Conservation (phyloP, 2,113 vertebrate genomes). For the Chaetops frenatus region DNA sequence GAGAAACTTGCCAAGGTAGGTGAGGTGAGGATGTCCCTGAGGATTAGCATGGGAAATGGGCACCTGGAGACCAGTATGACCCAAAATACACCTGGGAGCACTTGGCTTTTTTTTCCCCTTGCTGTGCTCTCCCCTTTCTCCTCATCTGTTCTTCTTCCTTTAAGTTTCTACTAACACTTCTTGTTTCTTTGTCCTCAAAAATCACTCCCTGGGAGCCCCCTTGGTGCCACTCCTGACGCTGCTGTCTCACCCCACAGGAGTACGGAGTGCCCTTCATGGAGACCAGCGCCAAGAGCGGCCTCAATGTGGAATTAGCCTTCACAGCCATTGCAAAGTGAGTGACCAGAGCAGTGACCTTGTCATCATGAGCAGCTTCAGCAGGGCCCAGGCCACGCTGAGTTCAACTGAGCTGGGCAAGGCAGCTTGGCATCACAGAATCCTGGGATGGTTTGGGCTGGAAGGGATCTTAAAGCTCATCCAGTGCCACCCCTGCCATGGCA, state of each 20-base stretch:
- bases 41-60: background rate
- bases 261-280: constrained; percentile 94
- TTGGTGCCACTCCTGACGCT: rapidly evolving
- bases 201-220: rapidly evolving
- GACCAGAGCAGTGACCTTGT: background rate
- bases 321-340: constrained; percentile 91
- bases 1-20: constrained; percentile 90
- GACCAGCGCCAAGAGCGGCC: constrained; percentile 87
- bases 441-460: background rate
- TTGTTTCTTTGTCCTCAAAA: background rate
- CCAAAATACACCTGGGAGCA: background rate
- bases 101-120: background rate
- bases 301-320: constrained; percentile 90
- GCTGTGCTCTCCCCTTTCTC: background rate
- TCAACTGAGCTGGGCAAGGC: background rate
- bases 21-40: background rate
- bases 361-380: background rate
- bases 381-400: rapidly evolving
- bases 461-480: background rate
- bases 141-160: background rate
- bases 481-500: background rate
- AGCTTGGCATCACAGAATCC: background rate
- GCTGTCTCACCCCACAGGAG: constrained; percentile 70
- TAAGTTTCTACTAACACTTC: background rate
- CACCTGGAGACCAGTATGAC: background rate